A percentile compares a stretch with the other conserved stretches of the same genome.
Conservation (phyloP, 1,140 invertebrate species). For the Venustaconcha ellipsiformis region DNA sequence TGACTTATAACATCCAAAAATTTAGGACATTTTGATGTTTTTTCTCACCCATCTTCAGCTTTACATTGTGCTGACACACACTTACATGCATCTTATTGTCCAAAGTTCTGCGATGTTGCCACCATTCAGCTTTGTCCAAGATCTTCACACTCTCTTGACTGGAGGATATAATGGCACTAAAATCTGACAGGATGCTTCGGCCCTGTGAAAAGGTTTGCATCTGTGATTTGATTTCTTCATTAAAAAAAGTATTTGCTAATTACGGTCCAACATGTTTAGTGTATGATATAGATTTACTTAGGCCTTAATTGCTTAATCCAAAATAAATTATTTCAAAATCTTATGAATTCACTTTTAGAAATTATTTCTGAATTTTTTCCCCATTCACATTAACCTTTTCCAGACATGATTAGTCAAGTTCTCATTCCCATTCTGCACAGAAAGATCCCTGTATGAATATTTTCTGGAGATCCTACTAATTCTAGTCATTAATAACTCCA, state of each 20-base stretch:
- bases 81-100: conserved; percentile 37
- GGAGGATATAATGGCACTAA: conserved; percentile 33
- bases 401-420: no score
- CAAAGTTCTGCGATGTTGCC: conserved; percentile 38
- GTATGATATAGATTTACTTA: background rate
- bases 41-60: background rate
- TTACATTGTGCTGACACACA: background rate
- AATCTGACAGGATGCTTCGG: conserved; percentile 38
- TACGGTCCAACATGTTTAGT: background rate
- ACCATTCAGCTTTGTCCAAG: conserved; percentile 46
- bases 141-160: conserved; percentile 37
- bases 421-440: no score
- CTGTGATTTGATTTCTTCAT: background rate
- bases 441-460: no score
- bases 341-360: no score
- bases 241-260: background rate
- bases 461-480: no score
- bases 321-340: no score
- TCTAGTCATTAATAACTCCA: background rate
- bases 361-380: no score
- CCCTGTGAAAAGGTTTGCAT: conserved; percentile 36
- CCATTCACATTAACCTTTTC: no score
- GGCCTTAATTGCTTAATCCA: no score
- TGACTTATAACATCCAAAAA: conserved; percentile 20
- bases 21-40: background rate